These are phyloP conservation scores for Lochmaea crataegi DNA, from an alignment of 2,888 invertebrate species.

Conservation along the genomic window DNA sequence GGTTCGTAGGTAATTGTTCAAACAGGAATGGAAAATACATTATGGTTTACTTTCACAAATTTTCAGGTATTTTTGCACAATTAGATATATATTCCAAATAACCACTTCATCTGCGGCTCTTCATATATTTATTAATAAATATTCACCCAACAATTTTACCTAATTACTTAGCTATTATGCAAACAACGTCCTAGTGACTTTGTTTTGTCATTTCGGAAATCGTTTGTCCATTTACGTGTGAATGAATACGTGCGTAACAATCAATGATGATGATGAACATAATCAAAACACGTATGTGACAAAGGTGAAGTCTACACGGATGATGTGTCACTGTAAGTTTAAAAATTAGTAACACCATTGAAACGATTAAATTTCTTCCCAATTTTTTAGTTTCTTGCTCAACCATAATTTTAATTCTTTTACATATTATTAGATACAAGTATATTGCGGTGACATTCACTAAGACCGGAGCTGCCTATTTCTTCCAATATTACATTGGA, in stretches of 20 bases:
- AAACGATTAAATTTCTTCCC: neutral
- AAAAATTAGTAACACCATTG: neutral
- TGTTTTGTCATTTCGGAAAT: slow-evolving; percentile 7
- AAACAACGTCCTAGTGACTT: slow-evolving; percentile 8
- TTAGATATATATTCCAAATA: no score
- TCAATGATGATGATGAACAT: neutral
- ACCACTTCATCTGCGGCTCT: no score
- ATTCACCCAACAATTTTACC: neutral
- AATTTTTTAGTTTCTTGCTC: no score
- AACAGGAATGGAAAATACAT: no score
- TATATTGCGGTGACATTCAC: no score
- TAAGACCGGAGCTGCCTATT: no score
- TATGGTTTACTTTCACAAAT: no score
- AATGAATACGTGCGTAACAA: neutral
- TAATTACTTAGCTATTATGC: neutral
- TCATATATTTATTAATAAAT: neutral
- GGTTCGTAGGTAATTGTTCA: no score
- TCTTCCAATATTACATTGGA: no score
- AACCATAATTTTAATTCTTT: no score
- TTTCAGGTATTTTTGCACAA: no score
- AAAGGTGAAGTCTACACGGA: neutral
- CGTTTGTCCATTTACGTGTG: neutral
- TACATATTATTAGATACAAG: no score
- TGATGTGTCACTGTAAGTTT: neutral
- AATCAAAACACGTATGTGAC: neutral